These are phyloP conservation scores for Nothobranchius kuhntae DNA, from an alignment of 2,113 vertebrate genomes.

Conservation along the genomic window DNA sequence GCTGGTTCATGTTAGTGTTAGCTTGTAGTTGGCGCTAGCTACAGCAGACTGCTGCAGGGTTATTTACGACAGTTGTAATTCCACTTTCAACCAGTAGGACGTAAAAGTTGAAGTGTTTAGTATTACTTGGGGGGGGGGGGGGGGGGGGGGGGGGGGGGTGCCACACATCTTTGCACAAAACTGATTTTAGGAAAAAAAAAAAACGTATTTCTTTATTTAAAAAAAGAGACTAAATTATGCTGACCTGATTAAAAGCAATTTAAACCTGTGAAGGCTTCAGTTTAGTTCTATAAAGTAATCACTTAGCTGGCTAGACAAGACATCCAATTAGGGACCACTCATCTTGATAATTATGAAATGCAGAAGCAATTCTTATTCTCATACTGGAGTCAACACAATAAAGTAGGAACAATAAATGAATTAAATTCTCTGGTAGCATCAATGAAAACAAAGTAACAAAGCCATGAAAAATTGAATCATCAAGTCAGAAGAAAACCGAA, in stretches of 20 bases:
- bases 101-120: too few species aligned
- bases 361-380: slow-evolving; percentile 41
- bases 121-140: too few species aligned
- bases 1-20: too few species aligned
- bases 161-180: slow-evolving; percentile 18
- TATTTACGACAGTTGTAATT: too few species aligned
- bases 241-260: neutral
- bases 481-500: slow-evolving; percentile 7
- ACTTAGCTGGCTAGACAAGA: slow-evolving; percentile 30
- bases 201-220: neutral
- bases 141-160: too few species aligned
- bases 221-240: neutral
- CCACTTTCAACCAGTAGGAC: too few species aligned
- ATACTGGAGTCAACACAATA: slow-evolving; percentile 46
- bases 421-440: neutral
- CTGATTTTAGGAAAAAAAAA: slow-evolving; percentile 20
- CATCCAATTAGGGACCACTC: slow-evolving; percentile 49
- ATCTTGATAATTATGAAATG: slow-evolving; percentile 55
- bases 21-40: too few species aligned
- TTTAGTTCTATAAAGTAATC: slow-evolving; percentile 25
- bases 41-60: too few species aligned
- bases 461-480: slow-evolving; percentile 13
- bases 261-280: slow-evolving; percentile 5
- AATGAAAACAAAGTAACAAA: neutral
- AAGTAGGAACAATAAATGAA: slow-evolving; percentile 10